Evolutionary conservation across 2,888 invertebrate species (phyloP).

Genomic region (Seira musarum): DNA sequence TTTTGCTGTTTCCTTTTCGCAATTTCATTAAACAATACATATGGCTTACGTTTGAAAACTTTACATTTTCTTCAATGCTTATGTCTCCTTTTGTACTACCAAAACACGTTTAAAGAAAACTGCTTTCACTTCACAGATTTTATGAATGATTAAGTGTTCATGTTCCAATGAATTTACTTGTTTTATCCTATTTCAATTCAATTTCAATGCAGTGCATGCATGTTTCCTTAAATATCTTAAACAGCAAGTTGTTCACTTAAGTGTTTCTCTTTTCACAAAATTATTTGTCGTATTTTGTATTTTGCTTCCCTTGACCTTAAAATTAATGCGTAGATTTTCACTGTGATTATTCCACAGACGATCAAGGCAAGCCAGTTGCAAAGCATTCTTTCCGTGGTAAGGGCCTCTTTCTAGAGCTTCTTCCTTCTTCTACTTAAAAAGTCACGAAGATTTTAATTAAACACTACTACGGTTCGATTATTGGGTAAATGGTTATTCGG

Average conservation of each 20-base stretch:
- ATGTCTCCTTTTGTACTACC: not conserved
- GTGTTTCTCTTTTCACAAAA: not conserved
- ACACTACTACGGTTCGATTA: no score
- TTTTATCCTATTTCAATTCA: not conserved
- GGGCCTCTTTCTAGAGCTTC: constrained; percentile 63
- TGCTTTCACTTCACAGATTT: not conserved
- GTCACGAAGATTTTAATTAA: not conserved
- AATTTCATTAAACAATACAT: not conserved
- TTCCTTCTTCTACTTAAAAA: constrained; percentile 37
- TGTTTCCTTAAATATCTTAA: not conserved
- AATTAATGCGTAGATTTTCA: constrained; percentile 57
- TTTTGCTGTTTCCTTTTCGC: not conserved
- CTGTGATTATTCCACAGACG: constrained; percentile 64
- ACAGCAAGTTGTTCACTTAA: not conserved
- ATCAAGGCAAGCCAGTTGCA: constrained; percentile 61
- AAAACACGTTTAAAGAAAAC: no score
- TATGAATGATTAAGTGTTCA: not conserved
- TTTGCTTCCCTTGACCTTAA: constrained; percentile 31
- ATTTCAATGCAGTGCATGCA: not conserved
- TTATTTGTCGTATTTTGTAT: not conserved
- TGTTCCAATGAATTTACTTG: constrained; percentile 2
- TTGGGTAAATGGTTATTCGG: not conserved
- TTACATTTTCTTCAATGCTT: constrained; percentile 4
- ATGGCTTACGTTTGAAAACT: not conserved
- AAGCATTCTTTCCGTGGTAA: constrained; percentile 70